Evolutionary conservation across 2,797 vertebrate species (phyloP).

Genomic region (Dallia pectoralis): DNA sequence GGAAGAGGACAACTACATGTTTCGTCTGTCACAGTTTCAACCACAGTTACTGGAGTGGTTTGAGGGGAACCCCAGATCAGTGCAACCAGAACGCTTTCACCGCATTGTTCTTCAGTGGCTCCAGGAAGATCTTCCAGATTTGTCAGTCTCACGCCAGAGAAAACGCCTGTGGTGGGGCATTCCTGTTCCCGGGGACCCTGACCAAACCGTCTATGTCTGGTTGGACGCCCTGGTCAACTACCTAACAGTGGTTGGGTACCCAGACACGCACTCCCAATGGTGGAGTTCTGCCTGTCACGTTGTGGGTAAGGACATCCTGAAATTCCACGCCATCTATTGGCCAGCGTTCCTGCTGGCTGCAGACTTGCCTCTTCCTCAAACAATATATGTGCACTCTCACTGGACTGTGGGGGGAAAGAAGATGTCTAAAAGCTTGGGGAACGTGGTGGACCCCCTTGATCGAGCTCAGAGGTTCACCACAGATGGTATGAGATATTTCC

Average conservation of each 20-base stretch:
- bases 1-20: slow-evolving; percentile 95
- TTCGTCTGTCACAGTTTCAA: slow-evolving; percentile 83
- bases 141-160: slow-evolving; percentile 89
- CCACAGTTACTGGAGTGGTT: slow-evolving; percentile 81
- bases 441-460: slow-evolving; percentile 83
- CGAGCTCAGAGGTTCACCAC: slow-evolving; percentile 75
- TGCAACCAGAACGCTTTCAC: slow-evolving; percentile 82
- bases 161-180: slow-evolving; percentile 92
- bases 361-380: slow-evolving; percentile 78
- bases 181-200: slow-evolving; percentile 82
- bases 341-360: slow-evolving; percentile 89
- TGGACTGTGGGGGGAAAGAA: slow-evolving; percentile 92
- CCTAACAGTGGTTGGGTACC: slow-evolving; percentile 87
- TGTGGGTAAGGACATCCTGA: slow-evolving; percentile 95
- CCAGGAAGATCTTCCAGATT: slow-evolving; percentile 85
- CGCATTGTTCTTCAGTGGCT: slow-evolving; percentile 79
- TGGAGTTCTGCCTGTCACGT: slow-evolving; percentile 81
- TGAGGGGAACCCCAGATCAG: slow-evolving; percentile 62
- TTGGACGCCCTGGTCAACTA: slow-evolving; percentile 96
- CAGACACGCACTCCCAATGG: slow-evolving; percentile 70
- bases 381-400: slow-evolving; percentile 90
- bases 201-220: slow-evolving; percentile 95
- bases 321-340: slow-evolving; percentile 95
- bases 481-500: slow-evolving; percentile 92
- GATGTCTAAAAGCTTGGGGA: slow-evolving; percentile 97